phyloP scores from a whole-genome alignment of 2,113 vertebrate genomes.

The Microcebus murinus region DNA sequence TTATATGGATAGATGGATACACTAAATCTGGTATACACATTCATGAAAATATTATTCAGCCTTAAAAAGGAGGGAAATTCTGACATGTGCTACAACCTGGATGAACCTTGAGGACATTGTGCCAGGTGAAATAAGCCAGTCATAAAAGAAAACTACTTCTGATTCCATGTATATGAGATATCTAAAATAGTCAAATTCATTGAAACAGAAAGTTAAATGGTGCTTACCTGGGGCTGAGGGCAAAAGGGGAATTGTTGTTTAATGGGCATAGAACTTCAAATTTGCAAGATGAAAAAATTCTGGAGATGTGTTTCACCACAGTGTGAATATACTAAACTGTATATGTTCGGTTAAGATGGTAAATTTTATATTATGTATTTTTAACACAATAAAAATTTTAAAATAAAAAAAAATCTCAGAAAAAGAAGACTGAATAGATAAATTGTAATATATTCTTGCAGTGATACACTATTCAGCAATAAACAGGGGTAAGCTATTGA shows the following conservation, averaged over 20 bases:
- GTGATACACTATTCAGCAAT: not conserved
- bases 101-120: not conserved
- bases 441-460: not conserved
- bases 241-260: not conserved
- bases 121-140: not conserved
- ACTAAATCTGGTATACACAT: not conserved
- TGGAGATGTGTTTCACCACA: not conserved
- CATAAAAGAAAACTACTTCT: not conserved
- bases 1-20: not conserved
- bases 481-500: not conserved
- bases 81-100: not conserved
- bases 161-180: not conserved
- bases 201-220: not conserved
- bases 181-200: not conserved
- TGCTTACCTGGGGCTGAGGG: not conserved
- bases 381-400: not conserved
- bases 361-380: not conserved
- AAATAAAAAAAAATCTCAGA: not conserved
- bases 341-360: not conserved
- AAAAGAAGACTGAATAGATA: not conserved
- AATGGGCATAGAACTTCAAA: not conserved
- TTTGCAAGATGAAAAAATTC: not conserved
- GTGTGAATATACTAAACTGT: not conserved
- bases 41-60: not conserved
- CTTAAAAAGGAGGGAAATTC: not conserved